phyloP scores from a whole-genome alignment of 2,888 invertebrate species.

The Scaptomyza polygonia region DNA sequence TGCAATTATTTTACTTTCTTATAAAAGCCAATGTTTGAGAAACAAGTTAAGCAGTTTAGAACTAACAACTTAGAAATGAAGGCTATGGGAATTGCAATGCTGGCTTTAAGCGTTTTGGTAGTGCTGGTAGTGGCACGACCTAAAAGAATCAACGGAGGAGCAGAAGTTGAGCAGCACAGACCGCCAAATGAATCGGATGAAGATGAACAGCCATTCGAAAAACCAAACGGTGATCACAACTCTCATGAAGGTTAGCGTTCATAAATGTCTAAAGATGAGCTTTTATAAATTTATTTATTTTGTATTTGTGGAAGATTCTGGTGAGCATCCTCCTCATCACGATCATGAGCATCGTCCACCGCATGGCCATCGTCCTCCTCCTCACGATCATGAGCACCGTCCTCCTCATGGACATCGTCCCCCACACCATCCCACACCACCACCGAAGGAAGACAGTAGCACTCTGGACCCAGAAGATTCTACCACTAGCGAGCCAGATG shows the following conservation, averaged over 20 bases:
- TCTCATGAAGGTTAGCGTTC: conserved; percentile 17
- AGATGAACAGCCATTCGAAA: background rate
- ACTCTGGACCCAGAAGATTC: conserved; percentile 19
- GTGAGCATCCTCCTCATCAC: conserved; percentile 1
- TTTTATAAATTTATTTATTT: background rate
- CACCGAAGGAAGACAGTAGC: conserved; percentile 17
- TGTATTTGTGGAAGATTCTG: background rate
- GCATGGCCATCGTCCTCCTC: conserved; percentile 1
- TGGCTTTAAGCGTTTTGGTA: conserved; percentile 25
- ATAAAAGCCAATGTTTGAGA: conserved; percentile 27
- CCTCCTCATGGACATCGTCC: conserved; percentile 16
- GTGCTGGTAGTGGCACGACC: conserved; percentile 30
- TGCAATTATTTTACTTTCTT: too few species aligned
- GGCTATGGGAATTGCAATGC: conserved; percentile 10
- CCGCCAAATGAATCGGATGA: background rate
- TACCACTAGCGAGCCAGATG: conserved; percentile 13
- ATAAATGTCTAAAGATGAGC: background rate
- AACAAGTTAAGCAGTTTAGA: conserved; percentile 11
- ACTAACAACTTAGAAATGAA: conserved; percentile 23
- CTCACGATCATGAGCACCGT: conserved; percentile 15
- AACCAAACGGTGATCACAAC: conserved; percentile 6
- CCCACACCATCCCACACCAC: conserved; percentile 16
- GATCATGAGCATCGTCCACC: conserved; percentile 1
- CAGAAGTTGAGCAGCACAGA: background rate
- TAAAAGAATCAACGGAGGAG: background rate